Conservation (phyloP, 2,113 vertebrate genomes). For the Nothocercus nigrocapillus region DNA sequence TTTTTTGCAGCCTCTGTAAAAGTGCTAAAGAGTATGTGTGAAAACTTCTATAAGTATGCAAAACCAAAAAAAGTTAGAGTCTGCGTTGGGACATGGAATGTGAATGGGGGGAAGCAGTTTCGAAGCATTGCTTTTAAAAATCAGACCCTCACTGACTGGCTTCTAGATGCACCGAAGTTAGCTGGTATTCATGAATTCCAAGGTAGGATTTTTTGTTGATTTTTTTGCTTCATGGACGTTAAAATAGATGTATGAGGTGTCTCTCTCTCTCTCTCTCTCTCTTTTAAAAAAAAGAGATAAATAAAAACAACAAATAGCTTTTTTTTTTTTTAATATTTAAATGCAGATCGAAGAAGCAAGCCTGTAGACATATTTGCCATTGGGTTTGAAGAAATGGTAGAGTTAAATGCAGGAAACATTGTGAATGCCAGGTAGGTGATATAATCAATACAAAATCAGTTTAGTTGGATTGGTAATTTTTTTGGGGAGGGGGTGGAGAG, state of each 20-base stretch:
- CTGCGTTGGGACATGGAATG: conserved; percentile 94
- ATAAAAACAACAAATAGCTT: not conserved
- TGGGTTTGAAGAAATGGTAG: conserved; percentile 99
- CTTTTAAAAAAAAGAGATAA: not conserved
- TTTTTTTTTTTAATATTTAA: conserved; percentile 39
- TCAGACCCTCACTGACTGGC: conserved; percentile 97
- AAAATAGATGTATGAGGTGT: not conserved
- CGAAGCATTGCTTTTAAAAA: conserved; percentile 98
- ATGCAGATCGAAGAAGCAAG: conserved; percentile 87
- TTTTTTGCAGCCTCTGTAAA: conserved; percentile 88
- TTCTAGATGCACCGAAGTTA: conserved; percentile 92
- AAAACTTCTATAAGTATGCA: conserved; percentile 93
- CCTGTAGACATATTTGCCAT: conserved; percentile 97
- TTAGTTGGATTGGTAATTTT: not conserved
- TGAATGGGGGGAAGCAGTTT: conserved; percentile 97
- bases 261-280: not conserved
- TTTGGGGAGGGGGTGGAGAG: not conserved
- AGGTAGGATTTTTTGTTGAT: conserved; percentile 73
- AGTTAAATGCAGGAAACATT: conserved; percentile 98
- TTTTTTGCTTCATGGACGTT: not conserved
- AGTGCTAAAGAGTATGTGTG: conserved; percentile 95
- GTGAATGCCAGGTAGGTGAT: conserved; percentile 92
- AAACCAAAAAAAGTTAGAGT: conserved; percentile 91
- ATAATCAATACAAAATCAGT: not conserved
- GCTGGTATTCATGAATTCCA: conserved; percentile 91